phyloP scores from a whole-genome alignment of 1,140 invertebrate genomes.

The Papilio polytes region DNA sequence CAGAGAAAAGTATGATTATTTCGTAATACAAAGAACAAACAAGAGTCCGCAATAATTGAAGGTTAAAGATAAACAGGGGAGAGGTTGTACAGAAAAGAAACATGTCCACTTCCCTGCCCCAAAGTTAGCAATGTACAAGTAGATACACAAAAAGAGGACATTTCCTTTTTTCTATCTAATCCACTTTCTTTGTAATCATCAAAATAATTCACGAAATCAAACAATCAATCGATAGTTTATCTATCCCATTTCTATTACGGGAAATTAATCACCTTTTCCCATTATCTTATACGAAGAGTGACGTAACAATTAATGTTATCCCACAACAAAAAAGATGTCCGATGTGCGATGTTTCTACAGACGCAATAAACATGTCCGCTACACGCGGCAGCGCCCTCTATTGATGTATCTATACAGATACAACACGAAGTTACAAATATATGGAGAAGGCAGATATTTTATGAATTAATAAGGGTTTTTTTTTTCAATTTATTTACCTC shows the following conservation, averaged over 20 bases:
- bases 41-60: neutral
- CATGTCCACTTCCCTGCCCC: neutral
- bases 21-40: too few relatives aligned
- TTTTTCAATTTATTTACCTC: too few relatives aligned
- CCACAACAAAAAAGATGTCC: slow-evolving; percentile 15
- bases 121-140: too few relatives aligned
- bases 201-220: neutral
- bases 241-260: neutral
- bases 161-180: too few relatives aligned
- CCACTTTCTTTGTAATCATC: neutral
- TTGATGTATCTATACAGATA: neutral
- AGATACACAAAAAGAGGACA: too few relatives aligned
- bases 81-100: neutral
- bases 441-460: slow-evolving; percentile 1
- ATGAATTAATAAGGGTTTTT: too few relatives aligned
- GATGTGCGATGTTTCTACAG: neutral
- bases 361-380: slow-evolving; percentile 3
- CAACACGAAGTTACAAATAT: slow-evolving; percentile 2
- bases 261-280: slow-evolving; percentile 19
- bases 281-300: slow-evolving; percentile 30
- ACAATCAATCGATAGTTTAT: neutral
- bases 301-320: slow-evolving; percentile 36
- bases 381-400: neutral
- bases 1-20: too few relatives aligned
- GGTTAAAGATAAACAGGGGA: neutral